Percentiles rank a stretch among this genome's conserved stretches.
phyloP scores from a whole-genome alignment of 2,113 vertebrate genomes.

The Melanostigma gelatinosum region DNA sequence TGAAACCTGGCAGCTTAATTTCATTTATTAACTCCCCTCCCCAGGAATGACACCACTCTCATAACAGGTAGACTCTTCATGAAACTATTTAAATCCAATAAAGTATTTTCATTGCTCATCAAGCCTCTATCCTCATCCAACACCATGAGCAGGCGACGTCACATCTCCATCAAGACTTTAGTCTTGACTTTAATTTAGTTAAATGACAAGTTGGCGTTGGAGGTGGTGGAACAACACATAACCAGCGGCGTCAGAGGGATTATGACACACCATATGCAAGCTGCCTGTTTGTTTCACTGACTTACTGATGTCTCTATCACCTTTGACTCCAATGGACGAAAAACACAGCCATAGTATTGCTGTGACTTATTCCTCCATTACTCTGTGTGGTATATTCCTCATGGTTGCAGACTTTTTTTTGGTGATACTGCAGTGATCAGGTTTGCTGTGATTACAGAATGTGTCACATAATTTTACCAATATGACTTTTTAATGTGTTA shows the following conservation, averaged over 20 bases:
- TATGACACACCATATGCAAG: too few relatives aligned
- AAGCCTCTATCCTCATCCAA: slow-evolving; percentile 3
- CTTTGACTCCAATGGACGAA: slow-evolving; percentile 8
- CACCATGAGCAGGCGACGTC: slow-evolving; percentile 14
- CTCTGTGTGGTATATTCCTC: neutral
- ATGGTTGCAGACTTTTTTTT: neutral
- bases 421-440: neutral
- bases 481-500: neutral
- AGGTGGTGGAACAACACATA: slow-evolving; percentile 3
- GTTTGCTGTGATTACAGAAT: neutral
- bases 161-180: slow-evolving; percentile 5
- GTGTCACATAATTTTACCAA: neutral
- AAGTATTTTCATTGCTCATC: slow-evolving; percentile 17
- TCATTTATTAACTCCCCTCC: slow-evolving; percentile 48
- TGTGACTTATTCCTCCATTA: neutral
- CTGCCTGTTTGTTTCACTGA: slow-evolving; percentile 10
- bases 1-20: slow-evolving; percentile 60
- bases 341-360: neutral
- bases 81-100: slow-evolving; percentile 59
- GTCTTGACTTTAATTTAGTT: slow-evolving; percentile 11
- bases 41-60: neutral
- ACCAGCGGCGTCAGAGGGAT: neutral
- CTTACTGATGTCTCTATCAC: slow-evolving; percentile 7
- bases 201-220: slow-evolving; percentile 34
- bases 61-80: slow-evolving; percentile 38